Conservation (phyloP, 37 sponge, comb jelly and placozoan genomes). For the Geodia barretti region DNA sequence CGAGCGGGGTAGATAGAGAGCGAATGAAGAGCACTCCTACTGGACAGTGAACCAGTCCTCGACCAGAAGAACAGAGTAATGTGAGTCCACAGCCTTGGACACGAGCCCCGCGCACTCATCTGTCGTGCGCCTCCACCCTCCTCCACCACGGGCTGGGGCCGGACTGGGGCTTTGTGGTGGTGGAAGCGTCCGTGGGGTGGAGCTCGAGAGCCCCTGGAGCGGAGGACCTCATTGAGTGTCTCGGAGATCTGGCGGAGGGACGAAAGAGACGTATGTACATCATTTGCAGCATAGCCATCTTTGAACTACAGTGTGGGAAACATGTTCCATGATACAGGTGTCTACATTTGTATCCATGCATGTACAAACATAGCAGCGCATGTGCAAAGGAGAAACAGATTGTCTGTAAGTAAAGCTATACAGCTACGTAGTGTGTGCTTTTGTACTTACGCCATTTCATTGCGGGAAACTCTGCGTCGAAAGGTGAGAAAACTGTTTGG, state of each 20-base stretch:
- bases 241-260: background rate
- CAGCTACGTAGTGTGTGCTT: background rate
- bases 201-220: background rate
- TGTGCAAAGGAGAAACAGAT: too few relatives aligned
- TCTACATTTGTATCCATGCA: too few relatives aligned
- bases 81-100: constrained; percentile 59
- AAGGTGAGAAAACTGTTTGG: background rate
- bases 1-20: too few relatives aligned
- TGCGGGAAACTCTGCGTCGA: background rate
- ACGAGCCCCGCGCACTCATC: constrained; percentile 80
- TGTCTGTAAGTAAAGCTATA: too few relatives aligned
- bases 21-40: background rate
- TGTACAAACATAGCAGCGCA: too few relatives aligned
- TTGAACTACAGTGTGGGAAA: too few relatives aligned
- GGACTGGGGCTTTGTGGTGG: too few relatives aligned
- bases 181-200: background rate
- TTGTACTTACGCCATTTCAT: background rate
- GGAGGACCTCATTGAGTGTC: background rate
- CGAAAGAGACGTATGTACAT: background rate
- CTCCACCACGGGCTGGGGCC: constrained; percentile 6
- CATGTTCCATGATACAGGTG: too few relatives aligned
- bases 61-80: constrained; percentile 53
- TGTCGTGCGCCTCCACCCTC: constrained; percentile 62
- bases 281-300: too few relatives aligned
- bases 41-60: constrained; percentile 77